Base-by-base conservation (phyloP, 2,113 vertebrate species). In the Capreolus pygargus region DNA sequence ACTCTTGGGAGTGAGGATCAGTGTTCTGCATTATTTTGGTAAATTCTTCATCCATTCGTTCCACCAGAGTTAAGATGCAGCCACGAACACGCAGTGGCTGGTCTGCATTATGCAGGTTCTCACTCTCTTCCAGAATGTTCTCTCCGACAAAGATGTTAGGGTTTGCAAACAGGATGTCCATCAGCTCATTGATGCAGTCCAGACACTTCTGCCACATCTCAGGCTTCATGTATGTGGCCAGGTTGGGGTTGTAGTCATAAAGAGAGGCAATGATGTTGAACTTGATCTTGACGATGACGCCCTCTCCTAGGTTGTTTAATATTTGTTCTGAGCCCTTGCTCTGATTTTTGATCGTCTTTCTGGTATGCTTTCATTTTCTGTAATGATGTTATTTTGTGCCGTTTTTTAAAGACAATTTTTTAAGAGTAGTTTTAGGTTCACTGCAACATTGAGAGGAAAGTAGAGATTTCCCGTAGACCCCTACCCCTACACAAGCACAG, bases 11-110 rank as follows among this genome's bases (percentile, higher is more conserved):
- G 91, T 99, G 99, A 28, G 99, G 99, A 97, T 99, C 99, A 1
- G 99, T 99, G 98, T 99, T 99, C 97, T 99, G 99, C 99, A 99
- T 99, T 97, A 99, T 99, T 98, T 99, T 99, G 47, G 99, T 99
- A 93, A 99, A 99, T 98, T 99, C 99, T 98, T 99, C 99, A 87
- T 99, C 99, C 99, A 99, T 99, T 93, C 99, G 99, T 97, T 99
- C 99, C 52, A 99, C 99, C 85, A 99, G 98, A 0, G 99, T 99
- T 93, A 99, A 98, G 93, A 99, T 99, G 76, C 99, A 99, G 16
- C 99, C 99, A 14, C 99, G 99, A 13, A 99, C 99, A 58, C 99
- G 99, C 92, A 99, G 98, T 9, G 99, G 99, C 99, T 99, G 99
- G 8, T 99, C 99, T 36, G 97, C 91, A 93, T 99, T 89, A 0